These are phyloP conservation scores for Coregonus suidteri DNA, from an alignment of 2,797 vertebrate species.

Conservation along the genomic window DNA sequence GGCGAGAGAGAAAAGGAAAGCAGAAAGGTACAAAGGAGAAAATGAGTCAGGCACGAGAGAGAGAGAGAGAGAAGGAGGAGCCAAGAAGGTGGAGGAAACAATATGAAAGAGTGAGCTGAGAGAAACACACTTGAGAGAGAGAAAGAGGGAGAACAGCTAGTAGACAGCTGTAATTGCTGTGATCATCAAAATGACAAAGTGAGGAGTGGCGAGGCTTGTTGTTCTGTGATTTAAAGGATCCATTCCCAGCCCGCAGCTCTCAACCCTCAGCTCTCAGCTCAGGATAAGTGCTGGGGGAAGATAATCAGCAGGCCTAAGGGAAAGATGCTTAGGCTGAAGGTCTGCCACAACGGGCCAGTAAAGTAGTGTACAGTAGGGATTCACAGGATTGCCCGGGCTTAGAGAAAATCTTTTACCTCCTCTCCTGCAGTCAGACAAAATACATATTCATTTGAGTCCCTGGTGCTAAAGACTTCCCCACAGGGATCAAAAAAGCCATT, in stretches of 20 bases:
- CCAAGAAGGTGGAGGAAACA: constrained; percentile 2
- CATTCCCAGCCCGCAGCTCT: constrained; percentile 39
- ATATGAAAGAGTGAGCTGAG: constrained; percentile 36
- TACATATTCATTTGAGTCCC: constrained; percentile 46
- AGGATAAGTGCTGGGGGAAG: constrained; percentile 43
- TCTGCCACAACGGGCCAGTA: constrained; percentile 14
- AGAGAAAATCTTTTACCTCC: constrained; percentile 35
- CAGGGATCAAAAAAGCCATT: constrained; percentile 34
- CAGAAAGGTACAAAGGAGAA: neutral
- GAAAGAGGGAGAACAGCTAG: constrained; percentile 11
- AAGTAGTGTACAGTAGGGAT: constrained; percentile 10
- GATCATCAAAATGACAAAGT: constrained; percentile 56
- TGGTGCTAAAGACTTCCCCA: constrained; percentile 45
- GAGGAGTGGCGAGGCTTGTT: constrained; percentile 52
- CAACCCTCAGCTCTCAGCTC: neutral
- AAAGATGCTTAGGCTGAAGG: constrained; percentile 41
- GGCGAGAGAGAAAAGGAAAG: neutral
- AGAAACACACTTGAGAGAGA: constrained; percentile 32
- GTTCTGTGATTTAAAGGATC: constrained; percentile 58
- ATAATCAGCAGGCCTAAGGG: constrained; percentile 44
- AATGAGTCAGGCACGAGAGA: neutral
- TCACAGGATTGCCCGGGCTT: constrained; percentile 8
- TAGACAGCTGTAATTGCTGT: constrained; percentile 17
- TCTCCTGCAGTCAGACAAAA: constrained; percentile 36
- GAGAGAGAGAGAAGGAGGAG: neutral